Evolutionary conservation across 2,888 invertebrate species (phyloP).

Genomic region (Cylindroiulus punctatus): DNA sequence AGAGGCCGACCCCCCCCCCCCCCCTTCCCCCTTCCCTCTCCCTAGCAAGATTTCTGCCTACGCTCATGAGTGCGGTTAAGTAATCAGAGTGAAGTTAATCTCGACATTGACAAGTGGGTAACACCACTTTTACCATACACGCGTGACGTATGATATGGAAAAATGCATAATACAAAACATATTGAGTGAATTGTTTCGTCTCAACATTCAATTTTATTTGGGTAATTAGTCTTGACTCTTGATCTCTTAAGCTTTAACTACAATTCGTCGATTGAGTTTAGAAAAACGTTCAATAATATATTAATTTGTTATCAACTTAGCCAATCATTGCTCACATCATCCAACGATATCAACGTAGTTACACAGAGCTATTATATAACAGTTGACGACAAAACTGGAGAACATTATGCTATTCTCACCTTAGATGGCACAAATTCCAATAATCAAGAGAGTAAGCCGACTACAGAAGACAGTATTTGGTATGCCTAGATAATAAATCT

Average conservation of each 20-base stretch:
- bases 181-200: no score
- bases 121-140: no score
- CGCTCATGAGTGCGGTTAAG: no score
- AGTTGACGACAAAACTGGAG: not conserved
- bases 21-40: no score
- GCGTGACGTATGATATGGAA: no score
- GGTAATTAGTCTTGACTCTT: no score
- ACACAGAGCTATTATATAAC: not conserved
- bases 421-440: not conserved
- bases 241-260: not conserved
- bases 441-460: not conserved
- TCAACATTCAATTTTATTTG: no score
- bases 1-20: no score
- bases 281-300: not conserved
- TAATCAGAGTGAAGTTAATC: no score
- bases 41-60: no score
- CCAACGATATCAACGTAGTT: not conserved
- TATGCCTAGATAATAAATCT: not conserved
- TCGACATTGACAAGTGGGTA: no score
- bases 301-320: not conserved
- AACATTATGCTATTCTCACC: slow-evolving; percentile 1
- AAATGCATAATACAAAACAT: no score
- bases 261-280: not conserved
- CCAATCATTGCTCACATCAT: not conserved
- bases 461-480: not conserved